Conservation (phyloP, 2,113 vertebrate genomes). For the Athene noctua region DNA sequence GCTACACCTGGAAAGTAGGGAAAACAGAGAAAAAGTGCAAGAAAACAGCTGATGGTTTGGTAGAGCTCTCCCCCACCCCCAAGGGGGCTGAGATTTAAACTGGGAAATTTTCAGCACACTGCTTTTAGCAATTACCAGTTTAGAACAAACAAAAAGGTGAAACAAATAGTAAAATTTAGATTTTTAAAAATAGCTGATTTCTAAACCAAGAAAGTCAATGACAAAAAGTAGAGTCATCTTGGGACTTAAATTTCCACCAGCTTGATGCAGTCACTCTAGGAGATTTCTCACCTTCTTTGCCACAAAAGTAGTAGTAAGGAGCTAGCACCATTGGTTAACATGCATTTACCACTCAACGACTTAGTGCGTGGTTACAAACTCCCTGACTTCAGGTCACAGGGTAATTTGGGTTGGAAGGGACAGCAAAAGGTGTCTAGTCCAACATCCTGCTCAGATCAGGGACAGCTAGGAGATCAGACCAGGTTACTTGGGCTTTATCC, state of each 20-base stretch:
- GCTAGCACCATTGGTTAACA: background rate
- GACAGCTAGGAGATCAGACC: background rate
- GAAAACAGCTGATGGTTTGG: background rate
- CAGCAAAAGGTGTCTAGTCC: background rate
- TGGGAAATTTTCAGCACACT: background rate
- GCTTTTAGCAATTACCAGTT: background rate
- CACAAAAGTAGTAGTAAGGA: background rate
- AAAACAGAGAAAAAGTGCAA: background rate
- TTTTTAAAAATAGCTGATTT: background rate
- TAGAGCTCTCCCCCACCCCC: accelerated
- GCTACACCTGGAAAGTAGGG: background rate
- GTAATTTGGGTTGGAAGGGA: background rate
- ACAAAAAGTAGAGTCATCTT: background rate
- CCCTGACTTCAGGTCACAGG: background rate
- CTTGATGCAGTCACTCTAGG: background rate
- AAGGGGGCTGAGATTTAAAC: background rate
- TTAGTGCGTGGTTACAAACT: background rate
- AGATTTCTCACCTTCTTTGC: background rate
- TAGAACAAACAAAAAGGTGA: background rate
- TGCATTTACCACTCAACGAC: background rate
- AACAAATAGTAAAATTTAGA: background rate
- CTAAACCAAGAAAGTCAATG: background rate
- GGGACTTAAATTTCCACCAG: background rate
- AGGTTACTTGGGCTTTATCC: background rate
- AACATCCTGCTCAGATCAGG: background rate